Evolutionary conservation across 2,797 vertebrate genomes (phyloP), one percentile per base, ranked within the genome.

Genomic region (Euthynnus affinis): DNA sequence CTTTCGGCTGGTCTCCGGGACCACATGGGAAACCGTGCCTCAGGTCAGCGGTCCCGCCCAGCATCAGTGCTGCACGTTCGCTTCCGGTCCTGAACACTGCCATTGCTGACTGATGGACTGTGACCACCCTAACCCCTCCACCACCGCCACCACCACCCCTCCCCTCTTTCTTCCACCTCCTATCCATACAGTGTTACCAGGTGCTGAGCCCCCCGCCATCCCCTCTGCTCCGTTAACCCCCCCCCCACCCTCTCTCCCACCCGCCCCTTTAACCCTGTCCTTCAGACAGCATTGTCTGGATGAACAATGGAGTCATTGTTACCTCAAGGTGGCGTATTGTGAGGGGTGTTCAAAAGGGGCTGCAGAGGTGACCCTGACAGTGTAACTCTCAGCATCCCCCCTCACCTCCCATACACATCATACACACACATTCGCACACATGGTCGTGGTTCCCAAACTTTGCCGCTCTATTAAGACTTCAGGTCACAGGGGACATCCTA

Each of bases 301-400:
- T 42, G 42, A 91, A 94, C 91, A 95, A 94, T 93, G 81, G 84
- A 61, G 59, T 84, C 89, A 90, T 92, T 93, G 92, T 94, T 87
- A 90, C 88, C 88, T 92, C 92, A 92, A 90, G 92, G 92, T 93
- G 89, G 87, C 62, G 74, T 59, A 92, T 90, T 92, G 88, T 90
- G 82, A 87, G 83, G 88, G 78, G 88, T 86, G 91, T 80, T 87
- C 87, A 81, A 74, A 56, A 71, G 85, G 81, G 82, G 74, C 81
- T 78, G 76, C 86, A 85, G 89, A 88, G 90, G 88, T 92, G 88
- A 92, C 88, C 90, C 87, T 90, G 89, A 88, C 84, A 84, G 86
- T 90, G 89, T 88, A 83, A 82, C 80, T 84, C 85, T 84, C 85
- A 86, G 86, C 60, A 71, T 63, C 64, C 70, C 74, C 67, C 49